Evolutionary conservation across 2,888 invertebrate species (phyloP).

Genomic region (Eupithecia pulchellata): DNA sequence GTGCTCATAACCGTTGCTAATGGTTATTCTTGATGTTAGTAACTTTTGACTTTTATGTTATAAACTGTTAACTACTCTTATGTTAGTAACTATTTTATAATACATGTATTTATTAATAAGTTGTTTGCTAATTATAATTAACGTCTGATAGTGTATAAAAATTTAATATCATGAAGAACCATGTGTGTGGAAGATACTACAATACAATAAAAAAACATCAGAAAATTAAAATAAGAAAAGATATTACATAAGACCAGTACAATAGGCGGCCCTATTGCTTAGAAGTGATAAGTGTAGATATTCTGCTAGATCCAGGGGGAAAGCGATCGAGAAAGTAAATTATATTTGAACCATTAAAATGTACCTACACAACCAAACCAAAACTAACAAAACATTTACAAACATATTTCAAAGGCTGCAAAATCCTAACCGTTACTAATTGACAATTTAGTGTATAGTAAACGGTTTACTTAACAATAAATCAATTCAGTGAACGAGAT

Average conservation of each 20-base stretch:
- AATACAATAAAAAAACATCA: no score
- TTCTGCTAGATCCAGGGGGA: not conserved
- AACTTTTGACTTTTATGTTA: not conserved
- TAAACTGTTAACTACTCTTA: not conserved
- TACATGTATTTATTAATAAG: no score
- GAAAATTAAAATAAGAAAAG: no score
- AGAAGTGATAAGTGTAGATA: no score
- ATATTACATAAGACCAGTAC: no score
- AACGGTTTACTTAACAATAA: slow-evolving; percentile 29
- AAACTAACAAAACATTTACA: slow-evolving; percentile 9
- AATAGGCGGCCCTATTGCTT: no score
- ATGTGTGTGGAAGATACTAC: no score
- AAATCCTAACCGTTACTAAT: slow-evolving; percentile 20
- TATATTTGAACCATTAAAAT: not conserved
- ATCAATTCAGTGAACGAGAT: slow-evolving; percentile 37
- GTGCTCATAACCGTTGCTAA: not conserved
- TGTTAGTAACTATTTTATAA: not conserved
- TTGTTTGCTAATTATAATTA: no score
- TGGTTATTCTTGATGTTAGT: not conserved
- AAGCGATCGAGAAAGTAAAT: not conserved
- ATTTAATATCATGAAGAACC: no score
- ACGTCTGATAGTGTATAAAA: no score
- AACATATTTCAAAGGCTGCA: slow-evolving; percentile 1
- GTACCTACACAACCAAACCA: not conserved
- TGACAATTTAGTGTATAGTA: slow-evolving; percentile 24